phyloP scores from a whole-genome alignment of 2,888 invertebrate species.

The Amiota minor region DNA sequence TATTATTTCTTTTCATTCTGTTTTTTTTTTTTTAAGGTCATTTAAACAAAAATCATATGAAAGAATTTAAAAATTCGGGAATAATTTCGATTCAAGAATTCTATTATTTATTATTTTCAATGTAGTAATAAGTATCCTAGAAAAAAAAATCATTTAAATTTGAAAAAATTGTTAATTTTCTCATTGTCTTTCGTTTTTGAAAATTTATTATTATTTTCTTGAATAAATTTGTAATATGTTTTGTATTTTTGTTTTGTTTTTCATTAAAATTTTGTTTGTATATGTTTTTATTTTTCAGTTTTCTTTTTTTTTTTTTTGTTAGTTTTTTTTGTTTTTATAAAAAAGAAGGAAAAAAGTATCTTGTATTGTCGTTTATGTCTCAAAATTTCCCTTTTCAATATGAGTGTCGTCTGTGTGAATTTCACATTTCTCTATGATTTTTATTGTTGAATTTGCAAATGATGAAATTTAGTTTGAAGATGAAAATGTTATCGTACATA shows the following conservation, averaged over 20 bases:
- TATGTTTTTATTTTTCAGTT: constrained; percentile 26
- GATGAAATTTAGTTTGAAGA: too few species aligned
- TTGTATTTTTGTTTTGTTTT: constrained; percentile 6
- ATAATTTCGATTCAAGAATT: background rate
- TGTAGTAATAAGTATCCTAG: background rate
- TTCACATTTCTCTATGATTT: too few species aligned
- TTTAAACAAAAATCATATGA: too few species aligned
- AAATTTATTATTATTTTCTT: too few species aligned
- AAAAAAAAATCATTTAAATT: background rate
- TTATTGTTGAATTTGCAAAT: too few species aligned
- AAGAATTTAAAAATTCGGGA: too few species aligned
- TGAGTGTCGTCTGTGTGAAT: too few species aligned
- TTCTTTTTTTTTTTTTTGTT: constrained; percentile 28
- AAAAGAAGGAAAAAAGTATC: constrained; percentile 41
- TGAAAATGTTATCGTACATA: too few species aligned
- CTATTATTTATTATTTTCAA: background rate
- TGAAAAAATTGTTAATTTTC: too few species aligned
- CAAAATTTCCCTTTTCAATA: constrained; percentile 39
- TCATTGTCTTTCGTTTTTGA: too few species aligned
- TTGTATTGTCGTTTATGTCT: constrained; percentile 49
- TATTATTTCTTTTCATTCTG: background rate
- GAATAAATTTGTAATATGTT: too few species aligned
- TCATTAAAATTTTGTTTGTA: background rate
- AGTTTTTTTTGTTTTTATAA: constrained; percentile 27
- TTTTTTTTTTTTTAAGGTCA: background rate